Evolutionary conservation across 2,797 vertebrate species (phyloP), one percentile per base, ranked within the genome.

Genomic region (Acanthurus leucopareius): DNA sequence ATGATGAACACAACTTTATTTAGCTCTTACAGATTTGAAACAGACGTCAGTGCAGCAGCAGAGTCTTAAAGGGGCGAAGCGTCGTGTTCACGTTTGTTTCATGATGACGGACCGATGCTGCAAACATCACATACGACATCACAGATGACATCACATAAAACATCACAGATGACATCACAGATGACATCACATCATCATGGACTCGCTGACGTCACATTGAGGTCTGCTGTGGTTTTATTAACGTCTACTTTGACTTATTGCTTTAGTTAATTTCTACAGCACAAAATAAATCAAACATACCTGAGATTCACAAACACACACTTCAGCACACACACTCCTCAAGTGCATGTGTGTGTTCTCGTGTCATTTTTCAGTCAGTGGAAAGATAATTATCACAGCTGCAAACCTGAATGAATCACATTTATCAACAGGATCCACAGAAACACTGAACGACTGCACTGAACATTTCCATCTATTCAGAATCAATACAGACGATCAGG

Each of bases 1-100:
- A 10, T 19, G 17, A 51, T 35, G 13, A 14, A 61, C n/a, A 38
- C 22, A 11, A 53, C 56, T 83, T 77, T 66, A 73, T 76, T 77
- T 60, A 10, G 25, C 17, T 45, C 67, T 22, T 11, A 1, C 7
- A 49, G 2, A 6, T 10, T 32, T 1, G 3, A 20, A 22, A 53
- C 25, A 0, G 20, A 54, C 54, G 3, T 44, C 4, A 2, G n/a
- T 7, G 15, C 59, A 51, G 35, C 19, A 42, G 28, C 28, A 32
- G 35, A 57, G 49, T 35, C 22, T 61, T 56, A 75, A 66, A 49
- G 77, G 53, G 59, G 58, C 25, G 58, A 10, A 3, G 58, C 19
- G 17, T 3, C 1, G 1, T 17, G 5, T 44, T 42, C 19, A 51
- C 6, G 14, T 25, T 25, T 25, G 25, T 25, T 25, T 25, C 2